Conservation (phyloP, 2,113 vertebrate genomes). For the Etia nguti region DNA sequence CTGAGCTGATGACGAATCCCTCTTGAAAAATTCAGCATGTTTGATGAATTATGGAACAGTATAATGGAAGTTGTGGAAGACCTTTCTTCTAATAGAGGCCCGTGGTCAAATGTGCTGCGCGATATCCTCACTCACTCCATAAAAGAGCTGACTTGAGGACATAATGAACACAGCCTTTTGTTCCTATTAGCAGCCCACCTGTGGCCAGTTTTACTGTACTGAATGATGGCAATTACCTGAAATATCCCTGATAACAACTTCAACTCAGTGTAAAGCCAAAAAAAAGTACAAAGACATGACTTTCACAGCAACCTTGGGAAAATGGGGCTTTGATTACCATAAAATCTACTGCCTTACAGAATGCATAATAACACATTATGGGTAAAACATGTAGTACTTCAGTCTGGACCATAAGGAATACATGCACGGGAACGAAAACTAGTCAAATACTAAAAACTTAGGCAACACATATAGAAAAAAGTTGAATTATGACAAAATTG, state of each 20-base stretch:
- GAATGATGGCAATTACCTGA: conserved; percentile 39
- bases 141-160: conserved; percentile 36
- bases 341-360: conserved; percentile 64
- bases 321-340: conserved; percentile 56
- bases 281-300: conserved; percentile 18
- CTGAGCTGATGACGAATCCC: conserved; percentile 24
- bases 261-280: not conserved
- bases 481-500: not conserved
- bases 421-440: conserved; percentile 15
- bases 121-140: not conserved
- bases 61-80: conserved; percentile 26
- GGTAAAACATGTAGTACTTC: conserved; percentile 43
- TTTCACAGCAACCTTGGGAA: conserved; percentile 63
- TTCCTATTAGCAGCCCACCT: conserved; percentile 47
- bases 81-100: conserved; percentile 16
- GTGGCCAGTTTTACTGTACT: conserved; percentile 29
- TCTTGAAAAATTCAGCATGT: conserved; percentile 45
- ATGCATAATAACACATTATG: conserved; percentile 50
- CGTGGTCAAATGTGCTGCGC: conserved; percentile 26
- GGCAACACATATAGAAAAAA: not conserved
- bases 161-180: conserved; percentile 50
- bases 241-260: conserved; percentile 36
- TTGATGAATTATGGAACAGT: conserved; percentile 58
- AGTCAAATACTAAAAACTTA: not conserved
- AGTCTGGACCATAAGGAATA: conserved; percentile 22